A percentile compares a stretch with the other conserved stretches of the same genome.
These are phyloP conservation scores for Cynodonichthys magdalenae DNA, from an alignment of 2,797 vertebrate genomes.

Conservation along the genomic window DNA sequence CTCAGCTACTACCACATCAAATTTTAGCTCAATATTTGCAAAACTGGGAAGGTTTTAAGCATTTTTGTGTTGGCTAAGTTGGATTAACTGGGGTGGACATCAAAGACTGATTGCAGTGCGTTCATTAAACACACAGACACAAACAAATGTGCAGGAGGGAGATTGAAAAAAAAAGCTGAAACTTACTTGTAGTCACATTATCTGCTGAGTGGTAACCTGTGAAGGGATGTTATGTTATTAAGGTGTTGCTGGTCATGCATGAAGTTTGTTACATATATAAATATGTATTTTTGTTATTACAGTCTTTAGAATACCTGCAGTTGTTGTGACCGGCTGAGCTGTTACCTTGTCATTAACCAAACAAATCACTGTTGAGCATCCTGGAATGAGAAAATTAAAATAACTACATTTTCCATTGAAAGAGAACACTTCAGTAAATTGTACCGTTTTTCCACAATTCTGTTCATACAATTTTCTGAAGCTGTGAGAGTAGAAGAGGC, in stretches of 20 bases:
- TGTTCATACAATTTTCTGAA: background rate
- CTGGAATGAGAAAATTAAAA: conserved; percentile 18
- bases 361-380: conserved; percentile 45
- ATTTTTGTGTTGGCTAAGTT: too few relatives aligned
- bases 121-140: too few relatives aligned
- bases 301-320: background rate
- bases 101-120: too few relatives aligned
- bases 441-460: background rate
- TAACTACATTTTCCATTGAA: background rate
- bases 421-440: background rate
- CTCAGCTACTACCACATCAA: too few relatives aligned
- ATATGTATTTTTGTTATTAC: background rate
- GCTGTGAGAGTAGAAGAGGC: background rate
- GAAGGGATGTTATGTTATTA: background rate
- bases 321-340: conserved; percentile 7
- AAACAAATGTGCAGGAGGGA: background rate
- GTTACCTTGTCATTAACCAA: conserved; percentile 44
- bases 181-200: conserved; percentile 36
- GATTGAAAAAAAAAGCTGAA: background rate
- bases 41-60: too few relatives aligned
- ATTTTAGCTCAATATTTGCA: too few relatives aligned
- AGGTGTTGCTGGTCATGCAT: background rate
- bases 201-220: conserved; percentile 37
- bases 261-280: background rate
- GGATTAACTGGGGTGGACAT: too few relatives aligned